phyloP scores from a whole-genome alignment of 2,113 vertebrate genomes.

The Nerophis ophidion region DNA sequence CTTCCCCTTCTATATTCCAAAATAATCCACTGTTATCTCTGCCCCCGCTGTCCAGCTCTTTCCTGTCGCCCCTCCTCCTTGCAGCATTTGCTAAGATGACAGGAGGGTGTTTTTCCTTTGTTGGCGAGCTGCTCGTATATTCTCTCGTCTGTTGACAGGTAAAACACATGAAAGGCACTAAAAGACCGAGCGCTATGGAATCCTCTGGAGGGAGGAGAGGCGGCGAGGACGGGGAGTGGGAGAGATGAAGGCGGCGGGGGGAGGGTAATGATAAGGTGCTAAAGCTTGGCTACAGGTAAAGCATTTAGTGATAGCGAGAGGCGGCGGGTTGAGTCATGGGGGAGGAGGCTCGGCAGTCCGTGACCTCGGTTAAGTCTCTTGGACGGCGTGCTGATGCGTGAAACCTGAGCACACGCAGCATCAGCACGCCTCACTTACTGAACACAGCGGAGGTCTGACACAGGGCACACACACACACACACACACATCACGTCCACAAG shows the following conservation, averaged over 20 bases:
- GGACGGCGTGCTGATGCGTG: conserved; percentile 68
- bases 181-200: conserved; percentile 62
- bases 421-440: conserved; percentile 69
- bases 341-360: conserved; percentile 44
- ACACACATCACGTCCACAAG: conserved; percentile 30
- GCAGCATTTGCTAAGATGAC: conserved; percentile 61
- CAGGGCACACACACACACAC: conserved; percentile 50
- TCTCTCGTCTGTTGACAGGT: conserved; percentile 67
- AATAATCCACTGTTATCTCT: conserved; percentile 45
- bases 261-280: conserved; percentile 30
- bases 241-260: conserved; percentile 22
- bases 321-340: conserved; percentile 51
- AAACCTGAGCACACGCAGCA: conserved; percentile 72
- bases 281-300: conserved; percentile 48
- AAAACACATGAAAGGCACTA: conserved; percentile 67
- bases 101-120: conserved; percentile 65
- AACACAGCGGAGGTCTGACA: conserved; percentile 67
- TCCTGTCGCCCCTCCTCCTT: conserved; percentile 39
- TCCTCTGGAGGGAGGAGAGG: conserved; percentile 47
- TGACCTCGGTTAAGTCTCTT: conserved; percentile 68
- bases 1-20: conserved; percentile 25
- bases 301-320: conserved; percentile 50
- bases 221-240: conserved; percentile 24
- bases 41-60: conserved; percentile 38
- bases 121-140: conserved; percentile 55